Evolutionary conservation across 1,140 invertebrate species (phyloP).

Genomic region (Eulimnadia texana): DNA sequence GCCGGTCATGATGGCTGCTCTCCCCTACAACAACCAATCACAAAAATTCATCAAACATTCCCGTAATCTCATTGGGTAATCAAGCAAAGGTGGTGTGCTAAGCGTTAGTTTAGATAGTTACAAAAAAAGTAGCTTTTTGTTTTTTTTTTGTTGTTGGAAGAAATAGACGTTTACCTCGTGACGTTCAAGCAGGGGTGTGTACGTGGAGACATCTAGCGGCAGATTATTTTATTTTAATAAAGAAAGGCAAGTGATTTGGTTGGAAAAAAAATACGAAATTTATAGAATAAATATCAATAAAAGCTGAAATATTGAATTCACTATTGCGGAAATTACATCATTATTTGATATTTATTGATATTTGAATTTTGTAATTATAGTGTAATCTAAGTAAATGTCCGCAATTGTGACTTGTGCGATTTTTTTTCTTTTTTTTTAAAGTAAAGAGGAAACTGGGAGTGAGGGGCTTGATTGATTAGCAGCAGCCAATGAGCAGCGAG

Average conservation of each 20-base stretch:
- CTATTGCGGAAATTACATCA: background rate
- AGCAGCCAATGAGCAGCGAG: too few relatives aligned
- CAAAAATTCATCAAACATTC: background rate
- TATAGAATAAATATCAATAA: background rate
- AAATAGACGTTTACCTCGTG: constrained; percentile 10
- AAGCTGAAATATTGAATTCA: background rate
- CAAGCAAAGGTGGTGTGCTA: too few relatives aligned
- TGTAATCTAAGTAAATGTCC: too few relatives aligned
- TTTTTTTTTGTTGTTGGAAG: background rate
- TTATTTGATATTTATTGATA: background rate
- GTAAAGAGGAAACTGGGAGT: too few relatives aligned
- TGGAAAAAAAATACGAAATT: too few relatives aligned
- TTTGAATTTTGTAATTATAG: too few relatives aligned
- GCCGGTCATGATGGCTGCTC: background rate
- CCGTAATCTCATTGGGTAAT: too few relatives aligned
- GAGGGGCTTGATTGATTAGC: too few relatives aligned
- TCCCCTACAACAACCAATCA: background rate
- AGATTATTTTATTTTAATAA: background rate
- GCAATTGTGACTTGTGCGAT: too few relatives aligned
- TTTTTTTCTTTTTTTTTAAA: too few relatives aligned
- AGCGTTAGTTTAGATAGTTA: too few relatives aligned
- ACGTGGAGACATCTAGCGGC: background rate
- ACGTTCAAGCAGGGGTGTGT: constrained; percentile 3
- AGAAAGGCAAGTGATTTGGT: background rate
- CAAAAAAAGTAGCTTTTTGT: background rate